These are phyloP conservation scores for Hoplodrina ambigua DNA, from an alignment of 2,888 invertebrate genomes.

Conservation along the genomic window DNA sequence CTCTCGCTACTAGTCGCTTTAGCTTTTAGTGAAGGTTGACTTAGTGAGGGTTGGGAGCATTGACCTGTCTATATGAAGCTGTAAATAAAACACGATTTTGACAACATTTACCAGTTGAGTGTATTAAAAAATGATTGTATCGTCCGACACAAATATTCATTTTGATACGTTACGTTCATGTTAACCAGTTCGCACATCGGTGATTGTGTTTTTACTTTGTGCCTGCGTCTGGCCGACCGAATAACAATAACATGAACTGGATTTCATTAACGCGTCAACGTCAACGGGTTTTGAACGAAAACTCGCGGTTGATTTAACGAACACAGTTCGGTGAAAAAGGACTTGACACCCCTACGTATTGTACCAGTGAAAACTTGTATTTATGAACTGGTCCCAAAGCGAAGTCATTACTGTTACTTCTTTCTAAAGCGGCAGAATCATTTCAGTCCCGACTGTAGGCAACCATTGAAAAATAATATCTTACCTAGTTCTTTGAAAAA, in stretches of 20 bases:
- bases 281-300: conserved; percentile 21
- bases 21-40: neutral
- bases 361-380: conserved; percentile 10
- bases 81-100: neutral
- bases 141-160: conserved; percentile 7
- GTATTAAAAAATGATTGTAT: conserved; percentile 11
- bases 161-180: conserved; percentile 25
- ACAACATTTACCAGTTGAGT: conserved; percentile 1
- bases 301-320: conserved; percentile 29
- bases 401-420: conserved; percentile 1
- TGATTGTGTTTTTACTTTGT: conserved; percentile 19
- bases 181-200: conserved; percentile 8
- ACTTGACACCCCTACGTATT: neutral
- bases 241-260: conserved; percentile 33
- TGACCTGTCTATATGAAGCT: neutral
- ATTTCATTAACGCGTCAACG: conserved; percentile 40
- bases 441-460: neutral
- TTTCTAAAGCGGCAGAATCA: conserved; percentile 5
- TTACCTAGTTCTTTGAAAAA: conserved; percentile 27
- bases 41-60: conserved; percentile 1
- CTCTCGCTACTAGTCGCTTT: neutral
- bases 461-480: conserved; percentile 21
- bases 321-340: neutral
- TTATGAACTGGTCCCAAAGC: conserved; percentile 8
- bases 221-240: neutral